Percentiles rank a stretch among this genome's conserved stretches.
These are phyloP conservation scores for Lomographa bimaculata DNA, from an alignment of 2,888 invertebrate species.

Conservation along the genomic window DNA sequence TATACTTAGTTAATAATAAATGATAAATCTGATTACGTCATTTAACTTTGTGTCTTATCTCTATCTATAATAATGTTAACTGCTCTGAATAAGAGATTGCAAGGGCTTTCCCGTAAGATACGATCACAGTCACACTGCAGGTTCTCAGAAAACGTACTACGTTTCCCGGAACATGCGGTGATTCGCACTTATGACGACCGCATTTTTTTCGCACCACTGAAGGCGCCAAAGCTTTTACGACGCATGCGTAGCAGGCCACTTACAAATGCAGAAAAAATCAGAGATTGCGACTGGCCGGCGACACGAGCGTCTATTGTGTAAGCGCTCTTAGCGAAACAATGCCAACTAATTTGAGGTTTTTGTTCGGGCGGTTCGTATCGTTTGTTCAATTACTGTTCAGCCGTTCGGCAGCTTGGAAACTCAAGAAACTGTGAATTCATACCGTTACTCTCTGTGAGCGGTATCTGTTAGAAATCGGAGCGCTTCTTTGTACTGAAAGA, in stretches of 20 bases:
- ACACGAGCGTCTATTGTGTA: slow-evolving; percentile 61
- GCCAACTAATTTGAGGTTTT: slow-evolving; percentile 58
- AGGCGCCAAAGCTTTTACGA: slow-evolving; percentile 80
- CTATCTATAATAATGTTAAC: no score
- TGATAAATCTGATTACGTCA: no score
- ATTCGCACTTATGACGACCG: slow-evolving; percentile 67
- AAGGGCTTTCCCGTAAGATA: slow-evolving; percentile 42
- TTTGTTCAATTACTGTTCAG: slow-evolving; percentile 39
- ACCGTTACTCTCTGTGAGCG: slow-evolving; percentile 20
- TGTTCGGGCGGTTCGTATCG: slow-evolving; percentile 40
- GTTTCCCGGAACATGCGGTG: slow-evolving; percentile 60
- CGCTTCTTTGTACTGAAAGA: slow-evolving; percentile 4
- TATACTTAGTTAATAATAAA: no score
- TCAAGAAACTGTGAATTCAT: slow-evolving; percentile 25
- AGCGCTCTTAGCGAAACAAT: slow-evolving; percentile 67
- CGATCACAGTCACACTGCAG: slow-evolving; percentile 38
- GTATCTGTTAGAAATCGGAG: slow-evolving; percentile 6
- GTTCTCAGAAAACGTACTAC: slow-evolving; percentile 60
- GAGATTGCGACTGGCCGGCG: slow-evolving; percentile 45
- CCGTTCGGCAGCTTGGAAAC: slow-evolving; percentile 11
- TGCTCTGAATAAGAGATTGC: no score
- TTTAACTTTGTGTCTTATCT: no score
- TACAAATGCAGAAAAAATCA: slow-evolving; percentile 54
- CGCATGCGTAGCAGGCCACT: slow-evolving; percentile 39
- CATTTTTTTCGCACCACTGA: slow-evolving; percentile 54